Evolutionary conservation across 1,140 invertebrate genomes (phyloP).

Genomic region (Thaumatotibia leucotreta): DNA sequence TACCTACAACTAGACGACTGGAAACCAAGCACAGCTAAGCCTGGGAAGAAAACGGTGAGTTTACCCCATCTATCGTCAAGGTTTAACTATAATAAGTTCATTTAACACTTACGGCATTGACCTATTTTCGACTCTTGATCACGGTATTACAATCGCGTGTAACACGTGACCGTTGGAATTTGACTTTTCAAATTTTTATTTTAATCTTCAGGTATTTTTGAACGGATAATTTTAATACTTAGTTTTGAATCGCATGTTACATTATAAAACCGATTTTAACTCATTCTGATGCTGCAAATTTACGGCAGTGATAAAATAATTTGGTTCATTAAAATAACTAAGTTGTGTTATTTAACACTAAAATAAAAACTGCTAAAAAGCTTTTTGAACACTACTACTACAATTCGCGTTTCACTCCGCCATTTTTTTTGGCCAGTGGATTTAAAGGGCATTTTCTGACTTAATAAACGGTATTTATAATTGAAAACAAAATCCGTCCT

Average conservation of each 20-base stretch:
- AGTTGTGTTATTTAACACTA: no score
- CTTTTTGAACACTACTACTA: not conserved
- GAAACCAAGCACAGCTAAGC: constrained; percentile 78
- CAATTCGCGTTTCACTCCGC: not conserved
- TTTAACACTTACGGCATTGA: not conserved
- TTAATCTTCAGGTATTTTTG: no score
- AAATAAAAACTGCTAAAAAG: no score
- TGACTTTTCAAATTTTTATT: no score
- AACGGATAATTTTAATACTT: no score
- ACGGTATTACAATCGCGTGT: not conserved
- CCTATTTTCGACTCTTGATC: not conserved
- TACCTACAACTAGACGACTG: constrained; percentile 93
- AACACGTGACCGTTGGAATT: no score
- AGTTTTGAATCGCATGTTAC: no score
- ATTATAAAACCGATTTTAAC: no score
- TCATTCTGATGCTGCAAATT: no score
- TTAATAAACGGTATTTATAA: not conserved
- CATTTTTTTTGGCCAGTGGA: not conserved
- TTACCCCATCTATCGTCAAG: constrained; percentile 12
- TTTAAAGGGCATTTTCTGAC: no score
- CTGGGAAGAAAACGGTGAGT: constrained; percentile 93
- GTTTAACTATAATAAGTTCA: not conserved
- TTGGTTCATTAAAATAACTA: no score
- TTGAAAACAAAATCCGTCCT: not conserved
- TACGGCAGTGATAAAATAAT: no score